These are phyloP conservation scores for Hyposmocoma kahamanoa DNA, from an alignment of 1,140 invertebrate species.

Conservation along the genomic window DNA sequence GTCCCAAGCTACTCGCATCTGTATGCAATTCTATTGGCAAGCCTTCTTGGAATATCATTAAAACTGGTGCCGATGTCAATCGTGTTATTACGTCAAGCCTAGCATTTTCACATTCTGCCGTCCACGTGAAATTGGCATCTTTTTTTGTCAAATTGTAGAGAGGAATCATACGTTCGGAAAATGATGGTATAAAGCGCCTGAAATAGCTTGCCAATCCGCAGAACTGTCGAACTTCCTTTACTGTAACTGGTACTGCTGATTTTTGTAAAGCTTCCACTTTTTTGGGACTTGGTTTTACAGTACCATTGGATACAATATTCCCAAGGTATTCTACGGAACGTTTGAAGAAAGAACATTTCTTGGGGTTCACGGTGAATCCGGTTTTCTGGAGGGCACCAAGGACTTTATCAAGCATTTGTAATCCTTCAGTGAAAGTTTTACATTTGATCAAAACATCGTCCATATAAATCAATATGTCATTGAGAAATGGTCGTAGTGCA, in stretches of 20 bases:
- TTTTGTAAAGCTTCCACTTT: slow-evolving; percentile 10
- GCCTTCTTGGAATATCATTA: slow-evolving; percentile 7
- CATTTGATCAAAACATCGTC: slow-evolving; percentile 26
- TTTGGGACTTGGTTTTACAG: slow-evolving; percentile 1
- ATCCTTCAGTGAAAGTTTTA: slow-evolving; percentile 12
- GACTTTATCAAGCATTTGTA: slow-evolving; percentile 7
- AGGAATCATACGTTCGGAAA: slow-evolving; percentile 14
- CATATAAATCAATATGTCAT: slow-evolving; percentile 22
- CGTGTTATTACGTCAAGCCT: not conserved
- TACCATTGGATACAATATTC: not conserved
- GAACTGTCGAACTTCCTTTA: slow-evolving; percentile 11
- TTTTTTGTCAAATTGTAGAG: slow-evolving; percentile 5
- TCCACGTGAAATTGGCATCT: slow-evolving; percentile 5
- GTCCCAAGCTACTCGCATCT: slow-evolving; percentile 35
- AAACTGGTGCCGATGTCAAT: slow-evolving; percentile 3
- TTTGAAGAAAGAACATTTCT: slow-evolving; percentile 11
- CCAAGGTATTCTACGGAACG: slow-evolving; percentile 14
- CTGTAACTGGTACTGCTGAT: slow-evolving; percentile 19
- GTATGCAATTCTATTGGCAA: slow-evolving; percentile 28
- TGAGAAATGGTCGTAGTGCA: not conserved
- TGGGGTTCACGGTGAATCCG: slow-evolving; percentile 11
- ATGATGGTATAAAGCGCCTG: slow-evolving; percentile 25
- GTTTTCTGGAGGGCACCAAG: slow-evolving; percentile 5
- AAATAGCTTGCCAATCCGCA: slow-evolving; percentile 18
- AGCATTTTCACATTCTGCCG: slow-evolving; percentile 13